Percentiles rank a stretch among this genome's conserved stretches.
Evolutionary conservation across 2,113 vertebrate genomes (phyloP).

Genomic region (Labeo catla): DNA sequence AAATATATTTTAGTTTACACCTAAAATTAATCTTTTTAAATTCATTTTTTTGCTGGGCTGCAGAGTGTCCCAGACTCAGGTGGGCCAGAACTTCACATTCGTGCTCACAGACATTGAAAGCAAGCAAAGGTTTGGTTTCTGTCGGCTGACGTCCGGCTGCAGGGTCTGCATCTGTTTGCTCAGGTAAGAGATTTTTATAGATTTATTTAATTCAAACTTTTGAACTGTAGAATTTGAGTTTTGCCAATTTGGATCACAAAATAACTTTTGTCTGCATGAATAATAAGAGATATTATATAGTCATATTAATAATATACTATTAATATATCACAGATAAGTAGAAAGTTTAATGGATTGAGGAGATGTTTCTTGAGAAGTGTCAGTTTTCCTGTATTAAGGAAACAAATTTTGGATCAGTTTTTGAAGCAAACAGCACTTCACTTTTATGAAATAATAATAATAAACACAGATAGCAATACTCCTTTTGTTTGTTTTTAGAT

Average conservation of each 20-base stretch:
- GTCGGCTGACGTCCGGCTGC: slow-evolving; percentile 91
- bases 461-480: background rate
- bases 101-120: slow-evolving; percentile 97
- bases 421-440: background rate
- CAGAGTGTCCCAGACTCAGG: slow-evolving; percentile 90
- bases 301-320: background rate
- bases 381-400: background rate
- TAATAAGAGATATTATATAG: background rate
- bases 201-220: background rate
- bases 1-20: background rate
- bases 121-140: slow-evolving; percentile 97
- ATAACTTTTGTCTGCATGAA: background rate
- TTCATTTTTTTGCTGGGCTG: slow-evolving; percentile 9
- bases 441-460: slow-evolving; percentile 1
- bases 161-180: slow-evolving; percentile 92
- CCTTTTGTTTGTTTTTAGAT: background rate
- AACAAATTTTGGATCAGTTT: background rate
- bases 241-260: background rate
- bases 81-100: slow-evolving; percentile 98
- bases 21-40: background rate
- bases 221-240: no score
- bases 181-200: slow-evolving; percentile 77
- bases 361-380: background rate
- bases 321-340: background rate
- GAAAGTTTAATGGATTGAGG: background rate